A percentile compares a stretch with the other conserved stretches of the same genome.
Evolutionary conservation across 2,797 vertebrate species (phyloP).

Genomic region (Spondyliosoma cantharus): DNA sequence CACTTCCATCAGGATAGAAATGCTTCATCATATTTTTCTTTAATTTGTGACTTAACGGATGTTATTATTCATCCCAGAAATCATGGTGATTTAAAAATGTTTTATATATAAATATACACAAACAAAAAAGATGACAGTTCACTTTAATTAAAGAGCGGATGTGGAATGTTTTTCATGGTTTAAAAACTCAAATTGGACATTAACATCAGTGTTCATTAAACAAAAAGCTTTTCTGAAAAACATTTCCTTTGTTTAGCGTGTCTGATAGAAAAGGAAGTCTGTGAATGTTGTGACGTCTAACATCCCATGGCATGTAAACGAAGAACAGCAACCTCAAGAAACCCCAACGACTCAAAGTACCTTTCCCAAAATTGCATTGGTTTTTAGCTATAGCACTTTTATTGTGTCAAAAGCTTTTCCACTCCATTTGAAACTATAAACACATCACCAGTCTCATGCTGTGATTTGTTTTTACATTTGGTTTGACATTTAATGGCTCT

Average conservation of each 20-base stretch:
- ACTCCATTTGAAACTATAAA: conserved; percentile 47
- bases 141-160: neutral
- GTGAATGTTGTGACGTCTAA: neutral
- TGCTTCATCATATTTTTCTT: no score
- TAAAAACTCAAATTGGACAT: no score
- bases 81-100: no score
- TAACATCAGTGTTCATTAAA: neutral
- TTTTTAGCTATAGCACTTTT: conserved; percentile 14
- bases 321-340: neutral
- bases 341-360: conserved; percentile 5
- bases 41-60: no score
- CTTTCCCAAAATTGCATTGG: conserved; percentile 12
- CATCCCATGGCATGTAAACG: neutral
- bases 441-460: conserved; percentile 33
- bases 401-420: conserved; percentile 27
- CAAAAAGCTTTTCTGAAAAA: neutral
- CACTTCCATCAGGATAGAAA: no score
- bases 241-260: neutral
- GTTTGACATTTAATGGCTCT: conserved; percentile 49
- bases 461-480: conserved; percentile 54
- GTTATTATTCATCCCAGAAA: no score
- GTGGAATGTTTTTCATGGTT: neutral
- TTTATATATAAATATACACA: no score
- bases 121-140: neutral
- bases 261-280: neutral